Evolutionary conservation across 1,140 invertebrate species (phyloP).

Genomic region (Achroia grisella): DNA sequence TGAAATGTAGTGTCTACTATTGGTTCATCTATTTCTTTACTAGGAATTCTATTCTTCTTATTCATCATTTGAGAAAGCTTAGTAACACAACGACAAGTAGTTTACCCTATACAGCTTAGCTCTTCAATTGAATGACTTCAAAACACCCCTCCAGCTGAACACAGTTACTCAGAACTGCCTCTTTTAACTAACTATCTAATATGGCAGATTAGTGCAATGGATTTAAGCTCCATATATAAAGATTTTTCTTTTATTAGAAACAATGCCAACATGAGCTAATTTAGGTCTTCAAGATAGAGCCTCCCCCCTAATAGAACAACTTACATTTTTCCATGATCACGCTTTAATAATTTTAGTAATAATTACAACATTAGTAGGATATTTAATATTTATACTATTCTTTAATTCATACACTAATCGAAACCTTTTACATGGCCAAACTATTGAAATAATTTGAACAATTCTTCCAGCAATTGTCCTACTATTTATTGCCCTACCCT

Average conservation of each 20-base stretch:
- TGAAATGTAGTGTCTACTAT: constrained; percentile 80
- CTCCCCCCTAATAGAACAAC: constrained; percentile 75
- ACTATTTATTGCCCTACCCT: constrained; percentile 78
- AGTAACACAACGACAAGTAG: constrained; percentile 52
- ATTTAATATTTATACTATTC: constrained; percentile 73
- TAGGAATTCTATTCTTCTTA: constrained; percentile 73
- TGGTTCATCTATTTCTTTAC: constrained; percentile 75
- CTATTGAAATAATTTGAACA: constrained; percentile 79
- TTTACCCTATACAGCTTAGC: constrained; percentile 58
- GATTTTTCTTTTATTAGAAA: constrained; percentile 70
- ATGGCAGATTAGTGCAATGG: constrained; percentile 77
- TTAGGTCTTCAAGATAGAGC: constrained; percentile 73
- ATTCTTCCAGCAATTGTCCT: constrained; percentile 76
- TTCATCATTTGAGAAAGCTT: constrained; percentile 63
- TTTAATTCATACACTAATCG: constrained; percentile 70
- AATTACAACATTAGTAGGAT: constrained; percentile 75
- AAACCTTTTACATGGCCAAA: constrained; percentile 70
- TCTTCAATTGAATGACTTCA: constrained; percentile 77
- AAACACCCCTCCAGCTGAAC: constrained; percentile 71
- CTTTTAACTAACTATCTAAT: constrained; percentile 74
- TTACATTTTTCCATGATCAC: constrained; percentile 77
- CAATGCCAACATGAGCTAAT: constrained; percentile 72
- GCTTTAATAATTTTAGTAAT: constrained; percentile 74
- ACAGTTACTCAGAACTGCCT: constrained; percentile 74
- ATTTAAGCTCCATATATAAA: constrained; percentile 78